These are phyloP conservation scores for Leuciscus waleckii DNA, from an alignment of 2,797 vertebrate species.

Conservation along the genomic window DNA sequence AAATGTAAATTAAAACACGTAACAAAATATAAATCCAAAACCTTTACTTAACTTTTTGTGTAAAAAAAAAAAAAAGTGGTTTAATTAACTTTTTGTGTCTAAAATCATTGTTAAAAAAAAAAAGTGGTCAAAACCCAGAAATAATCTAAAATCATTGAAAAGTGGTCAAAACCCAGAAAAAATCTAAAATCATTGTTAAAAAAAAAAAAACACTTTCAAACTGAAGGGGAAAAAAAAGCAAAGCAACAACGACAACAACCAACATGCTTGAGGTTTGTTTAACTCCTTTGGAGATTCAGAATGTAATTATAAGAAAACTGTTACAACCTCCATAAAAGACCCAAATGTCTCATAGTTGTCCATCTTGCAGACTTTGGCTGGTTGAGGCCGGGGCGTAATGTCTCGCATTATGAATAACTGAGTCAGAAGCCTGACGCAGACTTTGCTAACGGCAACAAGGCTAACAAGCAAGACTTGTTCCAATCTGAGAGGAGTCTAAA, in stretches of 20 bases:
- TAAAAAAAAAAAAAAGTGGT: background rate
- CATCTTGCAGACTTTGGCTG: background rate
- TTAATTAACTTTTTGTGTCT: no score
- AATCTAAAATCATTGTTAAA: background rate
- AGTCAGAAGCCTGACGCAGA: slow-evolving; percentile 6
- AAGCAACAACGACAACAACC: background rate
- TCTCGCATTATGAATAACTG: background rate
- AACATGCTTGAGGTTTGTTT: background rate
- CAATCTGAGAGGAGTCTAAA: background rate
- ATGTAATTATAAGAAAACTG: background rate
- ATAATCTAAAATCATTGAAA: no score
- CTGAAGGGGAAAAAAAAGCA: no score
- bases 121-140: no score
- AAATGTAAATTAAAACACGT: background rate
- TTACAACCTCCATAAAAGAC: background rate
- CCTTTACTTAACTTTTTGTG: background rate
- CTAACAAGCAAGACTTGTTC: background rate
- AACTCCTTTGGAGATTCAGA: background rate
- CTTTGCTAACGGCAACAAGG: background rate
- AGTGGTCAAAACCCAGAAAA: background rate
- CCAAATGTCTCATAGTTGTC: background rate
- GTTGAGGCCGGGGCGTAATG: background rate
- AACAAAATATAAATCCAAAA: background rate
- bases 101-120: no score
- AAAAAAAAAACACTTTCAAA: background rate